Conservation (phyloP, 2,888 invertebrate genomes). For the Tholera decimalis region DNA sequence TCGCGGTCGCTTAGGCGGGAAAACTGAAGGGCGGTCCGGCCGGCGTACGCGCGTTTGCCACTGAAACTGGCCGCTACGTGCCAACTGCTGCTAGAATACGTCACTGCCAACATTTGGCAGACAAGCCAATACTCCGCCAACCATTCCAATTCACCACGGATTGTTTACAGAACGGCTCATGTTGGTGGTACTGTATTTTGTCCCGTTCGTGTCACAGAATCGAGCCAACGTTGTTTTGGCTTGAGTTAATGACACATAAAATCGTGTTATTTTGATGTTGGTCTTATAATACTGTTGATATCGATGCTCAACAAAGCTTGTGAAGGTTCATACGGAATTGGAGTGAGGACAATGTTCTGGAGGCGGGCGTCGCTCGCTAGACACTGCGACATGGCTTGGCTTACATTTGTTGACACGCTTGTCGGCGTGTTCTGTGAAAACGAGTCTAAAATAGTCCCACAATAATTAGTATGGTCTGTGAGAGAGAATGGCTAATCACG, state of each 20-base stretch:
- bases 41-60: conserved; percentile 84
- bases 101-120: conserved; percentile 76
- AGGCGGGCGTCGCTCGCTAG: conserved; percentile 36
- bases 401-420: conserved; percentile 67
- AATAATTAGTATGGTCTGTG: conserved; percentile 57
- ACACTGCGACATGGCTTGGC: conserved; percentile 35
- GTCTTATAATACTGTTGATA: conserved; percentile 70
- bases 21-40: conserved; percentile 78
- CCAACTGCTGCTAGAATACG: conserved; percentile 68
- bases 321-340: conserved; percentile 62
- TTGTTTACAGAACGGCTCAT: conserved; percentile 72
- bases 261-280: conserved; percentile 78
- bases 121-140: conserved; percentile 69
- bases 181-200: conserved; percentile 71
- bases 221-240: conserved; percentile 65
- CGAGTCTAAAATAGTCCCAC: conserved; percentile 59
- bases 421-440: conserved; percentile 62
- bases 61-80: conserved; percentile 80
- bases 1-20: conserved; percentile 81
- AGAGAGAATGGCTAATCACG: conserved; percentile 55
- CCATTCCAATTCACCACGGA: conserved; percentile 69
- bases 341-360: conserved; percentile 63
- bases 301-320: conserved; percentile 70
- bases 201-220: conserved; percentile 65
- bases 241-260: conserved; percentile 75